These are phyloP conservation scores for Pelvicachromis taeniatus DNA, from an alignment of 2,113 vertebrate genomes.

Conservation along the genomic window DNA sequence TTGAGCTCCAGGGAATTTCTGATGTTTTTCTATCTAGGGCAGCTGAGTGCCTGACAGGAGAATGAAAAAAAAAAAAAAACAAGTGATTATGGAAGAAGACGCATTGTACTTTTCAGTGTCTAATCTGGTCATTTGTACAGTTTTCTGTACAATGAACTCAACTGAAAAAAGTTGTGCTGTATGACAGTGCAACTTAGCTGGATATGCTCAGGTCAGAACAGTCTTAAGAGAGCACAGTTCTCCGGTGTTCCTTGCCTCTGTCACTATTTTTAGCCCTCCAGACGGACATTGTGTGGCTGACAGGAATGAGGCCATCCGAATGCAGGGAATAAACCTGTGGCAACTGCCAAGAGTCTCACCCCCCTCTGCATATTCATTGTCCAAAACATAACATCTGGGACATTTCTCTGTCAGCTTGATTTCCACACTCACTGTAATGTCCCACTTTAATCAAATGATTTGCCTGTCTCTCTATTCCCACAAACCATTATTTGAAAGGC, in stretches of 20 bases:
- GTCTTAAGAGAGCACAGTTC: conserved; percentile 29
- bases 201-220: conserved; percentile 21
- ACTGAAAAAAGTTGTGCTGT: not conserved
- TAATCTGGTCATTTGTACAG: not conserved
- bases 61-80: not conserved
- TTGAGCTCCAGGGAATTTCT: not conserved
- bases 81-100: not conserved
- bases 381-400: conserved; percentile 52
- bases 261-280: conserved; percentile 57
- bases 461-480: conserved; percentile 18
- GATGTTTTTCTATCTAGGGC: not conserved
- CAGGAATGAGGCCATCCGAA: conserved; percentile 60
- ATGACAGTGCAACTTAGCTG: not conserved
- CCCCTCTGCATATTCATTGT: conserved; percentile 46
- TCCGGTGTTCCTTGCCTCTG: conserved; percentile 16
- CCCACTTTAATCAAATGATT: conserved; percentile 47
- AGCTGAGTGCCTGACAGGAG: not conserved
- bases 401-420: conserved; percentile 46
- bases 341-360: conserved; percentile 20
- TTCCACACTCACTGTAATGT: conserved; percentile 34
- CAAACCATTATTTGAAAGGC: conserved; percentile 42
- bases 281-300: conserved; percentile 45
- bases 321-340: conserved; percentile 31
- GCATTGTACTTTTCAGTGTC: not conserved
- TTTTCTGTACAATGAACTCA: not conserved